Evolutionary conservation across 2,797 vertebrate genomes (phyloP).

Genomic region (Synanceia verrucosa): DNA sequence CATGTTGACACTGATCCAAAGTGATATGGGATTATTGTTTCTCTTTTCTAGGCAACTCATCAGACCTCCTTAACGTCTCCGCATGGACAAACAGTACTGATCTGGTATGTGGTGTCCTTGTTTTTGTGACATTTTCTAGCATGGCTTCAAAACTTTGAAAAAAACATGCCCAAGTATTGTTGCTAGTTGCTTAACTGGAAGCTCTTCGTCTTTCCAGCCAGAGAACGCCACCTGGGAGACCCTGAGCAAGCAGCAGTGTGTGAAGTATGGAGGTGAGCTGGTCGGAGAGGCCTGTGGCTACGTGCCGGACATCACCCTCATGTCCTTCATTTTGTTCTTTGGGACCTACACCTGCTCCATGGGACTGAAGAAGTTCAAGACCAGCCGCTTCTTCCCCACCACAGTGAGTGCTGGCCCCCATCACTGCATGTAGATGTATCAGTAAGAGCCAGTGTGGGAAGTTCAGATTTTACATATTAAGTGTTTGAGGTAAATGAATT

Average conservation of each 20-base stretch:
- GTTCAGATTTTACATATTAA: conserved; percentile 2
- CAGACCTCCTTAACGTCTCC: conserved; percentile 46
- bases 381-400: conserved; percentile 96
- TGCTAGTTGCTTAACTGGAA: neutral
- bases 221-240: conserved; percentile 87
- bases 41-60: conserved; percentile 71
- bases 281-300: conserved; percentile 86
- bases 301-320: conserved; percentile 95
- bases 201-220: conserved; percentile 61
- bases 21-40: conserved; percentile 34
- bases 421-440: neutral
- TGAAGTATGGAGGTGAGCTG: conserved; percentile 83
- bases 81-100: conserved; percentile 70
- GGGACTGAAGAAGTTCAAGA: conserved; percentile 98
- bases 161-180: neutral
- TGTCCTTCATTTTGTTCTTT: conserved; percentile 97
- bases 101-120: conserved; percentile 66
- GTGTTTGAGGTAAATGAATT: neutral
- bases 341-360: conserved; percentile 97
- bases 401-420: conserved; percentile 81
- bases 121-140: neutral
- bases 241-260: conserved; percentile 86
- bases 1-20: conserved; percentile 22
- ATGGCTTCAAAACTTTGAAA: neutral
- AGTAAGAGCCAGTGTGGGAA: neutral